Percentiles rank a stretch among this genome's conserved stretches.
Conservation (phyloP, 2,113 vertebrate species). For the Hippocampus zosterae region DNA sequence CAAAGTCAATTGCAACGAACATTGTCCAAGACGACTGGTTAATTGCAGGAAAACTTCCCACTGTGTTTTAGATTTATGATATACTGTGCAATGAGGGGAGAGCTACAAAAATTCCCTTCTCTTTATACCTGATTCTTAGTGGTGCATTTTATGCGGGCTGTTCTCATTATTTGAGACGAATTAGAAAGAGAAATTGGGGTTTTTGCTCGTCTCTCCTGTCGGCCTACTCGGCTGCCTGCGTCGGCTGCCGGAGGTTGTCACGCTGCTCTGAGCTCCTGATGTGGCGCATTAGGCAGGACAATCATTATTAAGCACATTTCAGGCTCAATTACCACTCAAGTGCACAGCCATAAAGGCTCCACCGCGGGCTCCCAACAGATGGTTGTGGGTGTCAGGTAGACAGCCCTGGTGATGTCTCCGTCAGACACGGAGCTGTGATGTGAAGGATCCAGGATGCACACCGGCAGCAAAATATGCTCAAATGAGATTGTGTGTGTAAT, state of each 20-base stretch:
- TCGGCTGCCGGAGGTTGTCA: slow-evolving; percentile 61
- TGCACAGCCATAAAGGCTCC: slow-evolving; percentile 65
- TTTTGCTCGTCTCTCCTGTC: slow-evolving; percentile 52
- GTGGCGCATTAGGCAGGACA: slow-evolving; percentile 68
- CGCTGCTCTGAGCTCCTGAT: slow-evolving; percentile 62
- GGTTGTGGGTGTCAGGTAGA: slow-evolving; percentile 56
- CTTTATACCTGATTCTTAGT: slow-evolving; percentile 37
- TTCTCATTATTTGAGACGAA: slow-evolving; percentile 56
- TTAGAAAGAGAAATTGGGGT: slow-evolving; percentile 58
- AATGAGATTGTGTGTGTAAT: neutral
- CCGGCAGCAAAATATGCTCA: slow-evolving; percentile 27
- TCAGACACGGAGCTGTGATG: slow-evolving; percentile 42
- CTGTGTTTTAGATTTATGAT: neutral
- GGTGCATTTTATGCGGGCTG: slow-evolving; percentile 44
- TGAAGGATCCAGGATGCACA: slow-evolving; percentile 19
- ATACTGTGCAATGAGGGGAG: neutral
- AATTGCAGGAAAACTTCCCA: neutral
- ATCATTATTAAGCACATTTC: slow-evolving; percentile 75
- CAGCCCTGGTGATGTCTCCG: slow-evolving; percentile 45
- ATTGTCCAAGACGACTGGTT: neutral
- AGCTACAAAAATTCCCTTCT: neutral
- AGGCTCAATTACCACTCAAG: slow-evolving; percentile 72
- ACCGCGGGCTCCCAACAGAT: slow-evolving; percentile 60
- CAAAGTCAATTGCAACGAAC: too few species aligned
- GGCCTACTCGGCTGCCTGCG: slow-evolving; percentile 40